phyloP scores from a whole-genome alignment of 2,797 vertebrate species.

The Falco rusticolus region DNA sequence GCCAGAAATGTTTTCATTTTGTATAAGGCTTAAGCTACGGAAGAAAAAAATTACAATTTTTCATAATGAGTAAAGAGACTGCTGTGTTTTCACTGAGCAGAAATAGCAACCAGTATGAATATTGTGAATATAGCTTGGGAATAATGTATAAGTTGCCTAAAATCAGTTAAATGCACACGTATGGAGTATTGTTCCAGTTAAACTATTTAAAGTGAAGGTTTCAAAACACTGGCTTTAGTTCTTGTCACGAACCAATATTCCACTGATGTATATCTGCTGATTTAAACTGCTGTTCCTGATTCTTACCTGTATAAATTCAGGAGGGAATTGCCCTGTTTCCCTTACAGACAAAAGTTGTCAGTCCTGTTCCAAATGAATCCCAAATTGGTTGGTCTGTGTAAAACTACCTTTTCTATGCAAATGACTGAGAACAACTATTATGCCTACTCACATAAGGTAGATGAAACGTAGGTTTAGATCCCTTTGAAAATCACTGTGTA shows the following conservation, averaged over 20 bases:
- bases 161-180: background rate
- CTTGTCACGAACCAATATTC: background rate
- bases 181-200: background rate
- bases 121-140: background rate
- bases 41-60: background rate
- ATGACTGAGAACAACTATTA: background rate
- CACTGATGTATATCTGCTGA: background rate
- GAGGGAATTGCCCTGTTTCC: background rate
- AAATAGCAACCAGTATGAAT: background rate
- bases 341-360: background rate
- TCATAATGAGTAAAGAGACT: background rate
- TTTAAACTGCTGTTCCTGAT: background rate
- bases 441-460: background rate
- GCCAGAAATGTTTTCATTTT: background rate
- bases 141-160: background rate
- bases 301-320: background rate
- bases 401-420: background rate
- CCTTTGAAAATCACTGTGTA: constrained; percentile 5
- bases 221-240: background rate
- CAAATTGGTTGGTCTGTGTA: background rate
- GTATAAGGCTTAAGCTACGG: background rate
- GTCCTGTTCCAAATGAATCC: background rate
- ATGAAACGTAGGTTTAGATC: background rate
- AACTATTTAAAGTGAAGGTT: background rate
- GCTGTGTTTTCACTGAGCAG: background rate